Evolutionary conservation across 2,113 vertebrate genomes (phyloP).

Genomic region (Merops nubicus): DNA sequence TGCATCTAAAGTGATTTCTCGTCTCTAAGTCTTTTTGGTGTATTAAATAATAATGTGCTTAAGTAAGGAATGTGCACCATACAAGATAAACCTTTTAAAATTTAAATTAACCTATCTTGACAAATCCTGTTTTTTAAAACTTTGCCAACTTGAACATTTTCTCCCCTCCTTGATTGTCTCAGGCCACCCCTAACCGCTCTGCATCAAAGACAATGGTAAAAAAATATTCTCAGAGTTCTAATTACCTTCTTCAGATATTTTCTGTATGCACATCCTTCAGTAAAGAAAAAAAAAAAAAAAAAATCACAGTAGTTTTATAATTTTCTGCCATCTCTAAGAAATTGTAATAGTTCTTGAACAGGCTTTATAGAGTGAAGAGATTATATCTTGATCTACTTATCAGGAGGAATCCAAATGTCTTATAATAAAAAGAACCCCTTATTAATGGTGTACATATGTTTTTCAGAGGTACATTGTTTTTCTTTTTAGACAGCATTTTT

Average conservation of each 20-base stretch:
- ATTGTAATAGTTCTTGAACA: not conserved
- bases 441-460: not conserved
- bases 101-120: not conserved
- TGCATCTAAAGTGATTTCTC: not conserved
- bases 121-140: not conserved
- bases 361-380: not conserved
- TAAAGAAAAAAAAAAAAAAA: not conserved
- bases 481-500: not conserved
- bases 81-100: not conserved
- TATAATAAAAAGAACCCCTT: not conserved
- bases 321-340: not conserved
- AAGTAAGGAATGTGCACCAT: not conserved
- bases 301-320: not conserved
- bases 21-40: not conserved
- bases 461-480: not conserved
- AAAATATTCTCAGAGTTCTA: not conserved
- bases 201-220: not conserved
- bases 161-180: not conserved
- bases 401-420: not conserved
- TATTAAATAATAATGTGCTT: not conserved
- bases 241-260: not conserved
- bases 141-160: not conserved
- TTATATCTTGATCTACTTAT: not conserved
- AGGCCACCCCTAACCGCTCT: not conserved
- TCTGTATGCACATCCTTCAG: not conserved